Evolutionary conservation across 2,113 vertebrate species (phyloP).

Genomic region (Trachemys scripta): DNA sequence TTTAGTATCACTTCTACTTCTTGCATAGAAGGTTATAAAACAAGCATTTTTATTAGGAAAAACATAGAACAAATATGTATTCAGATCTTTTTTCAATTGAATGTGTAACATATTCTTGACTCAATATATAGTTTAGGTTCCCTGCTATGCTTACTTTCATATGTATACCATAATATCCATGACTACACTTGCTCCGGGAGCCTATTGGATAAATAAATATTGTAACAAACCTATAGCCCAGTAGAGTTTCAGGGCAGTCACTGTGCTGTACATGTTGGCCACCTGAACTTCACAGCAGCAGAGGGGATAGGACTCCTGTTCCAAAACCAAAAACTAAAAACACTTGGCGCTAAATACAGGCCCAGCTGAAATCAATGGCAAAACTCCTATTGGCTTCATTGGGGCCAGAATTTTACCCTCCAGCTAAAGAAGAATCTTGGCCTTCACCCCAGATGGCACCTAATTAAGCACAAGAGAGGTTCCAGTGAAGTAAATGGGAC

Average conservation of each 20-base stretch:
- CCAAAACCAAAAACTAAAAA: not conserved
- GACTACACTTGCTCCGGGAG: not conserved
- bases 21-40: not conserved
- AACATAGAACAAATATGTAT: fast-evolving
- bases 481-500: not conserved
- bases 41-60: not conserved
- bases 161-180: not conserved
- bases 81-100: not conserved
- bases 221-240: not conserved
- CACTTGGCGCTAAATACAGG: not conserved
- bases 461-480: not conserved
- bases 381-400: not conserved
- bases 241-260: not conserved
- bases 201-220: not conserved
- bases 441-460: not conserved
- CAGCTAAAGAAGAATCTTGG: not conserved
- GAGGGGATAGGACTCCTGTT: not conserved
- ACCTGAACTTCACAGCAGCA: not conserved
- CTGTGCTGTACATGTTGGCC: not conserved
- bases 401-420: not conserved
- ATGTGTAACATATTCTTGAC: fast-evolving
- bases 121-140: not conserved
- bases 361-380: not conserved
- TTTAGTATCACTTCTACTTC: not conserved
- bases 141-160: not conserved